Base-by-base conservation (phyloP, 2,113 vertebrate species). In the Actenoides lindsayi region DNA sequence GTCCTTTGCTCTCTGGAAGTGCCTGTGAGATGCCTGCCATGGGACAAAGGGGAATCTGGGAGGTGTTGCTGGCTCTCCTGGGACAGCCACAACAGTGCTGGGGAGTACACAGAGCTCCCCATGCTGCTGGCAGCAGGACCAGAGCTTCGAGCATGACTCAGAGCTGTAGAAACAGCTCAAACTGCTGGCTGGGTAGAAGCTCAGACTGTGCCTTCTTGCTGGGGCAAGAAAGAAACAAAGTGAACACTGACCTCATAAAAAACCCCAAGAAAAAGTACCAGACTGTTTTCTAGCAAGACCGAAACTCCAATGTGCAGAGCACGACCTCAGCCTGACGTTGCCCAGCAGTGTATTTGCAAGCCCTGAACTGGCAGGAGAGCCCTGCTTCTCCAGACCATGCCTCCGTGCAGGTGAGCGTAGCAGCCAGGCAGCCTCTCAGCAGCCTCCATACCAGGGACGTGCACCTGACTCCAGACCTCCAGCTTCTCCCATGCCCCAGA, bases 301-400 rank as follows among this genome's bases (percentile, higher is more conserved):
- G 37, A 90, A 96, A 89, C 62, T 16, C 33, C 19, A 25, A 27
- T 1, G 21, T 8, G 48, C 31, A 50, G 35, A 51, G 37, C 4
- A 1, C 11, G 59, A 9, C 37, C 28, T 39, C 57, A 76, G 2
- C 37, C 57, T 90, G 71, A 25, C 1, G 0, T 3, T 73, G 69
- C 41, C 39, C 51, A 33, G 33, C 0, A 0, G 12, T 15, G 15
- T 28, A 6, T 62, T 64, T 71, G 39, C 0, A 0, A 84, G 50
- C n/a, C 24, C 56, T 39, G 16, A 46, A 8, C 39, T 10, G 28
- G 18, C 39, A 50, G 56, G 35, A 64, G 16, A 74, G 37, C 37
- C 25, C 18, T 2, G 0, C 2, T 63, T 8, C 46, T 37, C 14
- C 2, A 5, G 11, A 74, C 21, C 71, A 57, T 27, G 73, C 12